A percentile compares a stretch with the other conserved stretches of the same genome.
Evolutionary conservation across 92 coral and sea anemone genomes (phyloP).

Genomic region (Muricea muricata): DNA sequence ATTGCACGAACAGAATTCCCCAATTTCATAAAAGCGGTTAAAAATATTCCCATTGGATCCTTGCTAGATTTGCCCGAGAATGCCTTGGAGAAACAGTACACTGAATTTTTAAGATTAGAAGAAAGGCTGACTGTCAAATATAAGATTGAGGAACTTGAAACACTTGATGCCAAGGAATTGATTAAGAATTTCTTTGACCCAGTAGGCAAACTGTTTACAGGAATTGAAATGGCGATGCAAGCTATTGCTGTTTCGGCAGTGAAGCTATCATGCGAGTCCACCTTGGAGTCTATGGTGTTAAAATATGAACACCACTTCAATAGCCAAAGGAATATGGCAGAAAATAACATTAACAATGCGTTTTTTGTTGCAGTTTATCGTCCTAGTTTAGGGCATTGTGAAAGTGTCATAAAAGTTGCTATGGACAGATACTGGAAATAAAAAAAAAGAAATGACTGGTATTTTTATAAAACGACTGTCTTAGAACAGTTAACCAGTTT

Average conservation of each 20-base stretch:
- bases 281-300: conserved; percentile 32
- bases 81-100: conserved; percentile 30
- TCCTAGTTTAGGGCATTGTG: conserved; percentile 26
- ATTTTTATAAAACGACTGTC: conserved; percentile 35
- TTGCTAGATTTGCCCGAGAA: not conserved
- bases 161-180: conserved; percentile 7
- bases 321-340: conserved; percentile 18
- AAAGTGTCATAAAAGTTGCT: conserved; percentile 13
- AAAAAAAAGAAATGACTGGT: not conserved
- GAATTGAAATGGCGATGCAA: conserved; percentile 29
- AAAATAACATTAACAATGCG: conserved; percentile 13
- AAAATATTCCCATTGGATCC: conserved; percentile 23
- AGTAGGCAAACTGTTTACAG: conserved; percentile 10
- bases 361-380: conserved; percentile 23
- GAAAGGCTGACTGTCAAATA: conserved; percentile 29
- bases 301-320: conserved; percentile 29
- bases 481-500: conserved; percentile 13
- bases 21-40: conserved; percentile 15
- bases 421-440: conserved; percentile 37
- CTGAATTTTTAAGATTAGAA: conserved; percentile 13
- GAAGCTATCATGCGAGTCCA: conserved; percentile 30
- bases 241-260: conserved; percentile 35
- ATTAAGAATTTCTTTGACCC: conserved; percentile 25
- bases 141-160: conserved; percentile 15
- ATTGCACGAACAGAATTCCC: conserved; percentile 23